Conservation (phyloP, 2,113 vertebrate species). For the Cinclus mexicanus region DNA sequence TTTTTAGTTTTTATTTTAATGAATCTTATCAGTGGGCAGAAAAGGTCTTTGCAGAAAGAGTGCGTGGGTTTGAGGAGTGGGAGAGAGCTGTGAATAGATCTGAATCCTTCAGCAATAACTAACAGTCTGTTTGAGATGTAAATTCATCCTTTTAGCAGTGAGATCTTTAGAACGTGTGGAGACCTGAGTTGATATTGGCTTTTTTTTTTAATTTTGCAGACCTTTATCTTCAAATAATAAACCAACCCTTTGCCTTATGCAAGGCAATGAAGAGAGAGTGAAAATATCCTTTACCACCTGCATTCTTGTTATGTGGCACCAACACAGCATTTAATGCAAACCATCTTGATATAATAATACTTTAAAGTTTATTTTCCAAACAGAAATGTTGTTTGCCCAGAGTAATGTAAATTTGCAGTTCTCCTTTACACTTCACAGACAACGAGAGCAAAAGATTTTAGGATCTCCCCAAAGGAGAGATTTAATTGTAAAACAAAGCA, state of each 20-base stretch:
- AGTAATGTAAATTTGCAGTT: conserved; percentile 20
- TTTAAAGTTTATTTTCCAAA: conserved; percentile 41
- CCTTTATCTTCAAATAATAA: neutral
- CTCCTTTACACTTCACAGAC: neutral
- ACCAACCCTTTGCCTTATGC: neutral
- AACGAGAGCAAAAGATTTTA: neutral
- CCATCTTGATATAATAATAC: neutral
- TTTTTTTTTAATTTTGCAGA: neutral
- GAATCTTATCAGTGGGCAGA: neutral
- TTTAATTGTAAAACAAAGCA: conserved; percentile 43
- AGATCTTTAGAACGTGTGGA: neutral
- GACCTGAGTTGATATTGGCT: neutral
- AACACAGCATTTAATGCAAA: neutral
- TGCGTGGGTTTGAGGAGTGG: conserved; percentile 19
- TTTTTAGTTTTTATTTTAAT: neutral
- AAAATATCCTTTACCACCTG: neutral
- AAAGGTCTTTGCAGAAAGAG: neutral
- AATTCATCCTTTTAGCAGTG: neutral
- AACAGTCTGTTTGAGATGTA: neutral
- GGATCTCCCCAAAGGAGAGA: neutral
- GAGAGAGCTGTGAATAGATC: neutral
- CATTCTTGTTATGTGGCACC: neutral
- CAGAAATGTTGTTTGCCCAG: conserved; percentile 1
- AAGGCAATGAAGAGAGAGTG: neutral
- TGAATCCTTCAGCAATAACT: neutral